Base-by-base conservation (phyloP, 2,113 vertebrate genomes). In the Melospiza georgiana region DNA sequence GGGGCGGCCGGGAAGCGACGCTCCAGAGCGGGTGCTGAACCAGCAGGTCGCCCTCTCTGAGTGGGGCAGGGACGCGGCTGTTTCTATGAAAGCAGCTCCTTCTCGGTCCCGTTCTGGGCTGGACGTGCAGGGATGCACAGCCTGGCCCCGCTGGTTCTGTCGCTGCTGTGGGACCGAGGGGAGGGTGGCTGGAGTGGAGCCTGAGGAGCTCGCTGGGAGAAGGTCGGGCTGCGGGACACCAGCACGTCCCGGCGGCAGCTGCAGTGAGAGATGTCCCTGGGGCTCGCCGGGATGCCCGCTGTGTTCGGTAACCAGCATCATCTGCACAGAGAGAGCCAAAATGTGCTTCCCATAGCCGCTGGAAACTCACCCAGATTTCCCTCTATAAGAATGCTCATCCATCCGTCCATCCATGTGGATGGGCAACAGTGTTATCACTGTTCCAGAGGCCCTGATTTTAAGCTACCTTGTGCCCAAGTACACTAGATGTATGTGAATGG, bases 401-500 rank as follows among this genome's bases (percentile, higher is more conserved):
- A 4, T 21, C 20, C 3, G 6, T 30, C 13, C 10, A 5, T 41
- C 46, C n/a, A 18, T 20, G 48, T 25, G 63, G 11, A 16, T 16
- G 48, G 41, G 31, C 13, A 10, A 11, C 20, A 14, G 35, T 1
- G 28, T 27, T 54, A 5, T 0, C 19, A 0, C 46, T 44, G 30
- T 15, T 69, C 37, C 2, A 2, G 46, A 66, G 19, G 15, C 7
- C 46, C 8, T 35, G 3, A 1, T 43, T 54, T 43, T 33, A 13
- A 39, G 59, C 35, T 28, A 5, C 43, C 8, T 84, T 37, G 31
- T 7, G 3, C 35, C 6, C 7, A 22, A 1, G 6, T 43, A 0
- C 6, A 1, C 7, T 13, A 2, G 30, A 13, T 0, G 1, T 10
- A 5, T 6, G 2, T 0, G 2, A 21, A 12, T 0, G 1, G 8